Base-by-base conservation (phyloP, 2,797 vertebrate genomes). In the Hirundo rustica region DNA sequence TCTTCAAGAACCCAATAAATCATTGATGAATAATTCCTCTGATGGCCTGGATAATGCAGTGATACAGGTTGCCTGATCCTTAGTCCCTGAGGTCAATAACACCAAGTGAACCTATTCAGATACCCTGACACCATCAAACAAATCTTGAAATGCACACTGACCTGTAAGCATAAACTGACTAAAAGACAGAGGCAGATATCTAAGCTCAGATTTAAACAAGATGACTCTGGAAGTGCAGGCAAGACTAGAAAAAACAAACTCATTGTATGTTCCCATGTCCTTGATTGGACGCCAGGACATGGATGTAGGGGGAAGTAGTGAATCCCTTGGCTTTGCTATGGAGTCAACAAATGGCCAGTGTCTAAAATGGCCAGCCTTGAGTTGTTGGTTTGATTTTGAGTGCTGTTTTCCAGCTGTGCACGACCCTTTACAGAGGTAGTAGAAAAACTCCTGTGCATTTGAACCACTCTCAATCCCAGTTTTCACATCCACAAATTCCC, bases 211-310 rank as follows among this genome's bases (percentile, higher is more conserved):
- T 57, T 85, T 53, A 65, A 74, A 72, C 48, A 45, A 67, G 7
- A 55, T 16, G 18, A 58, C 19, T 67, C 42, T n/a, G 21, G 32
- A 38, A 61, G 10, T 11, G 9, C 13, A 73, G 19, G 21, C 1
- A 38, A 44, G 16, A 19, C 10, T 25, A 48, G 38, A 65, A 53
- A 65, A 20, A 26, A 36, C 4, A 55, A 72, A 82, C 65, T 21
- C 3, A 38, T 16, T 1, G 0, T 5, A 23, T 38, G 2, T 38
- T 91, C 8, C 57, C 30, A 3, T 66, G 29, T 34, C 58, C 34
- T 76, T 1, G 3, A 1, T 5, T 70, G 23, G 13, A 92, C 85
- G 53, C 7, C 5, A 38, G 29, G 47, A 65, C 12, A 15, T 13
- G 14, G 7, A 65, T 42, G 6, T 30, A 40, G 10, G 29, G 29